Conservation (phyloP, 2,888 invertebrate genomes). For the Ormyrus nitidulus region DNA sequence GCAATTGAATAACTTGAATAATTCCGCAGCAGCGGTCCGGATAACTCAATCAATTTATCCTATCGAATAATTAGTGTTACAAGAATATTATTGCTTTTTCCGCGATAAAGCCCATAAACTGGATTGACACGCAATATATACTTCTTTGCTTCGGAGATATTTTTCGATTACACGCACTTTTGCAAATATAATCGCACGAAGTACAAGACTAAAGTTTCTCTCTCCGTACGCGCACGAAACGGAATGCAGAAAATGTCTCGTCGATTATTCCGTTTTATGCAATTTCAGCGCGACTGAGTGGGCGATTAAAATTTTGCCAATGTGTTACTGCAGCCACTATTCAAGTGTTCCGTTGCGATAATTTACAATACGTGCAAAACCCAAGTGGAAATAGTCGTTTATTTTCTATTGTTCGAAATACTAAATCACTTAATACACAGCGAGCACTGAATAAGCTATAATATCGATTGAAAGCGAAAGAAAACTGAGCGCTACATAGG, state of each 20-base stretch:
- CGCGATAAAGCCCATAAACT: conserved; percentile 43
- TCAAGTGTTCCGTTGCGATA: too few species aligned
- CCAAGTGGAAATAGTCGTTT: too few species aligned
- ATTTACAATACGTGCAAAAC: too few species aligned
- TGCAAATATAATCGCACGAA: too few species aligned
- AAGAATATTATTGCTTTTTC: conserved; percentile 51
- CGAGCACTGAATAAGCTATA: too few species aligned
- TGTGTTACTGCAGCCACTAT: too few species aligned
- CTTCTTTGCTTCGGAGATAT: not conserved
- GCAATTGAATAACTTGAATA: conserved; percentile 54
- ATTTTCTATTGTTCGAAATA: too few species aligned
- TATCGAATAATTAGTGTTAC: conserved; percentile 57
- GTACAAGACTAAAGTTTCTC: too few species aligned
- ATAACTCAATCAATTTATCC: conserved; percentile 56
- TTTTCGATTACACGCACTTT: conserved; percentile 2
- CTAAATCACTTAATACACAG: too few species aligned
- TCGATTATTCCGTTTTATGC: not conserved
- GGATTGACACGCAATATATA: conserved; percentile 37
- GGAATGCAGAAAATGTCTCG: conserved; percentile 2
- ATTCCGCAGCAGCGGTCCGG: conserved; percentile 11
- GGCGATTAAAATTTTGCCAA: not conserved
- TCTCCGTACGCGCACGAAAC: not conserved
- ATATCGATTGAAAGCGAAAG: too few species aligned
- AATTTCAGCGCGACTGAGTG: not conserved
- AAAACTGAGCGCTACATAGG: too few species aligned